These are phyloP conservation scores for Tortricodes alternella DNA, from an alignment of 2,888 invertebrate species.

Conservation along the genomic window DNA sequence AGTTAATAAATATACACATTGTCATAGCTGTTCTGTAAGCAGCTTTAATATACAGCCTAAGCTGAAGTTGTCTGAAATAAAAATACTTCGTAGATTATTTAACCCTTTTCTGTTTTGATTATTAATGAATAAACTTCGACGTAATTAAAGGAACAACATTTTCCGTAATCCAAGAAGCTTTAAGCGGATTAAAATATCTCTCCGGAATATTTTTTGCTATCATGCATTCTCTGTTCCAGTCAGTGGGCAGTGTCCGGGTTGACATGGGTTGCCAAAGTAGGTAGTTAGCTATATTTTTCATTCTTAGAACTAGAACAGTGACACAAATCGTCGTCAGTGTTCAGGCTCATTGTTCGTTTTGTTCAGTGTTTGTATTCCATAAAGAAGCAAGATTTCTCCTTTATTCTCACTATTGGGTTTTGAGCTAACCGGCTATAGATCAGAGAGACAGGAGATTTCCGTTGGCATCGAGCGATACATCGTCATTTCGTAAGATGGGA, in stretches of 20 bases:
- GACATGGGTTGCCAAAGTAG: conserved; percentile 31
- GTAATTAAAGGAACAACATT: conserved; percentile 24
- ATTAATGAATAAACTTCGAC: conserved; percentile 30
- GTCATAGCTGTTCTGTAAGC: background rate
- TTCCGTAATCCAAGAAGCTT: conserved; percentile 21
- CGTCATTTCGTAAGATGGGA: background rate
- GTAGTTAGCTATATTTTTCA: conserved; percentile 30
- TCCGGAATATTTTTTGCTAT: conserved; percentile 24
- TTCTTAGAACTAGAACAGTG: conserved; percentile 29
- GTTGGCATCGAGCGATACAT: background rate
- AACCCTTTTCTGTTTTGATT: conserved; percentile 26
- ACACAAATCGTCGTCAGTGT: conserved; percentile 25
- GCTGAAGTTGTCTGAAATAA: conserved; percentile 20
- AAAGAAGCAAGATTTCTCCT: conserved; percentile 5
- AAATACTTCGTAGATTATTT: conserved; percentile 19
- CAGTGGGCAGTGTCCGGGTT: conserved; percentile 10
- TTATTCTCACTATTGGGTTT: background rate
- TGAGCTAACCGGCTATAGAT: background rate
- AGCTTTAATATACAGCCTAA: background rate
- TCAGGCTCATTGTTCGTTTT: conserved; percentile 28
- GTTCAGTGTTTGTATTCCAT: conserved; percentile 20
- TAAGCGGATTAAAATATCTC: no score
- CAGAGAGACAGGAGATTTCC: background rate
- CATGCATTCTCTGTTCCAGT: conserved; percentile 9
- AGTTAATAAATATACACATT: background rate